Base-by-base conservation (phyloP, 2,797 vertebrate species). In the Pangasius larnaudii region DNA sequence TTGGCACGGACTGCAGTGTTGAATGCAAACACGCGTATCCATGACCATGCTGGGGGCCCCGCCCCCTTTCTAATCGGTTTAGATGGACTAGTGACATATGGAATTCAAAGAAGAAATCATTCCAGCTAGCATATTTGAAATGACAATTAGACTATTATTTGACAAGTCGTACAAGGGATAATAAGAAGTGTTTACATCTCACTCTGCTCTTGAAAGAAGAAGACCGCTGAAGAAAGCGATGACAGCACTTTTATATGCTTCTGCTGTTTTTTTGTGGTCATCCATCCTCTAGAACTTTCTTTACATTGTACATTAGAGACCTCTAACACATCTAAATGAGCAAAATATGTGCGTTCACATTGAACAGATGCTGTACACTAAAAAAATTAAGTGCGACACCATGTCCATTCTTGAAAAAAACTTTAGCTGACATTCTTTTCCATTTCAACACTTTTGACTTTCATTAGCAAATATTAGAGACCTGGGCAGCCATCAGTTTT, bases 391-490 rank as follows among this genome's bases (percentile, higher is more conserved):
- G 91, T 91, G 94, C 93, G 92, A 91, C 91, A 92, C 92, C 89
- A 39, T 90, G 91, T 88, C 91, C 90, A 93, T 94, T 94, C 91
- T 91, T 91, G 86, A 75, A 95, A 92, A 95, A 89, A 90, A 83
- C 92, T 92, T 74, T 82, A 90, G 93, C 91, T 92, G 90, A 93
- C 93, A 93, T 95, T 95, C 94, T 94, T 92, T 93, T 91, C 91
- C 94, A 88, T 95, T 95, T 93, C 89, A 92, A 92, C 91, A 95
- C 93, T 94, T 95, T 92, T 93, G 92, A 95, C 94, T 95, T 95
- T 91, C 93, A 93, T 95, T 95, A 95, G 92, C 91, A 95, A 95
- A 94, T 92, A 94, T 95, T 93, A 95, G 94, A 95, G 93, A 94
- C 92, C 93, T 94, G 88, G 94, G 92, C 93, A 88, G 91, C 93